Evolutionary conservation across 2,797 vertebrate species (phyloP).

Genomic region (Melanotaenia nigrans): DNA sequence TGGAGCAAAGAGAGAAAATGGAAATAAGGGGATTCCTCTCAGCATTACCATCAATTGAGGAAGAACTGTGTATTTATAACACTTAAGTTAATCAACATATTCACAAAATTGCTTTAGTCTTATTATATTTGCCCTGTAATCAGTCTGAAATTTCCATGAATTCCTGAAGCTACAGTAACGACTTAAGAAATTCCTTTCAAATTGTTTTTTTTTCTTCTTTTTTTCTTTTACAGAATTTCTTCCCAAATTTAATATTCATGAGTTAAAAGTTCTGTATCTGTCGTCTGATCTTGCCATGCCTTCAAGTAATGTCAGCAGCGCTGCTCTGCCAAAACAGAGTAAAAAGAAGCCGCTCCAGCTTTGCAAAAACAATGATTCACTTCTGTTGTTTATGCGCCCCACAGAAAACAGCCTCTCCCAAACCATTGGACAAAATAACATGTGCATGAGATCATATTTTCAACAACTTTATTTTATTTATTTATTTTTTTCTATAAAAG

Average conservation of each 20-base stretch:
- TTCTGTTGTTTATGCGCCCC: conserved; percentile 40
- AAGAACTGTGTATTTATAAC: not conserved
- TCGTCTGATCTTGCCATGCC: conserved; percentile 22
- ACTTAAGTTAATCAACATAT: not conserved
- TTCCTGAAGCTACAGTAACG: not conserved
- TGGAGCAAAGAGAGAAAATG: not conserved
- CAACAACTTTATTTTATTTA: conserved; percentile 19
- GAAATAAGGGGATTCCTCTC: not conserved
- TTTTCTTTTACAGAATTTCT: conserved; percentile 11
- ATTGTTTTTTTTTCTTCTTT: not conserved
- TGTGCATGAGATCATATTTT: conserved; percentile 20
- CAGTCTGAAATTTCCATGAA: not conserved
- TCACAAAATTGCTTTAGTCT: not conserved
- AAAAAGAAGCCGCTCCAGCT: conserved; percentile 4
- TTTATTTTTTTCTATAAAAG: not conserved
- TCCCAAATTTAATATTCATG: conserved; percentile 6
- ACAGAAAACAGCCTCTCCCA: conserved; percentile 22
- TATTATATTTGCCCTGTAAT: not conserved
- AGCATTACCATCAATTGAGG: not conserved
- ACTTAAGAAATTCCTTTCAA: not conserved
- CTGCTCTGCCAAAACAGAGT: conserved; percentile 1
- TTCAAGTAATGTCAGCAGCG: conserved; percentile 15
- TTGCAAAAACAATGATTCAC: conserved; percentile 26
- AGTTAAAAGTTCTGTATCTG: conserved; percentile 2
- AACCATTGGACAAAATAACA: conserved; percentile 22